A percentile compares a stretch with the other conserved stretches of the same genome.
These are phyloP conservation scores for Tautogolabrus adspersus DNA, from an alignment of 2,113 vertebrate genomes.

Conservation along the genomic window DNA sequence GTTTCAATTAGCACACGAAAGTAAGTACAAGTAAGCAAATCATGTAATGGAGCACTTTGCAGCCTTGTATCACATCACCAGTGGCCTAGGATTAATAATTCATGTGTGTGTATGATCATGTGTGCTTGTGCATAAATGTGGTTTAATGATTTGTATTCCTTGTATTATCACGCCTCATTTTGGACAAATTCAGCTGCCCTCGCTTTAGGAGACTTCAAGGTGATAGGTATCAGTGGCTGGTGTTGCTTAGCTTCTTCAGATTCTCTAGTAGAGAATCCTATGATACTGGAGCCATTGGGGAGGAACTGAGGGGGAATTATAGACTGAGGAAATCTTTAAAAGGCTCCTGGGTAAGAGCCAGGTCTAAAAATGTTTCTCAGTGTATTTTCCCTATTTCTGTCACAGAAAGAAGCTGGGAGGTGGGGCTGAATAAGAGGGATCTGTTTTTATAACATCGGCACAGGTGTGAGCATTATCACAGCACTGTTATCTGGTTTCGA, in stretches of 20 bases:
- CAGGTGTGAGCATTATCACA: conserved; percentile 57
- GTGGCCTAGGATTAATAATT: conserved; percentile 3
- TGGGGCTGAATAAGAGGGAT: conserved; percentile 38
- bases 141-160: conserved; percentile 26
- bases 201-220: conserved; percentile 54
- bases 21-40: conserved; percentile 11
- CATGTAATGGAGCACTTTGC: conserved; percentile 1
- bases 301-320: conserved; percentile 48
- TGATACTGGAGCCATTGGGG: conserved; percentile 56
- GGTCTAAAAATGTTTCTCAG: conserved; percentile 41
- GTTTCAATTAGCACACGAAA: conserved; percentile 23
- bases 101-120: not conserved
- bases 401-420: not conserved
- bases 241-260: conserved; percentile 29
- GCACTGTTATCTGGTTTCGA: conserved; percentile 41
- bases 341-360: conserved; percentile 53
- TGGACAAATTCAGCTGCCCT: conserved; percentile 20
- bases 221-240: conserved; percentile 35
- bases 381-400: conserved; percentile 32
- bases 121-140: not conserved
- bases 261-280: conserved; percentile 38
- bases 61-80: conserved; percentile 1
- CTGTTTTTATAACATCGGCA: conserved; percentile 56
- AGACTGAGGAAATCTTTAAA: conserved; percentile 66
- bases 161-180: conserved; percentile 16